phyloP scores from a whole-genome alignment of 2,113 vertebrate genomes.

The Peromyscus maniculatus region DNA sequence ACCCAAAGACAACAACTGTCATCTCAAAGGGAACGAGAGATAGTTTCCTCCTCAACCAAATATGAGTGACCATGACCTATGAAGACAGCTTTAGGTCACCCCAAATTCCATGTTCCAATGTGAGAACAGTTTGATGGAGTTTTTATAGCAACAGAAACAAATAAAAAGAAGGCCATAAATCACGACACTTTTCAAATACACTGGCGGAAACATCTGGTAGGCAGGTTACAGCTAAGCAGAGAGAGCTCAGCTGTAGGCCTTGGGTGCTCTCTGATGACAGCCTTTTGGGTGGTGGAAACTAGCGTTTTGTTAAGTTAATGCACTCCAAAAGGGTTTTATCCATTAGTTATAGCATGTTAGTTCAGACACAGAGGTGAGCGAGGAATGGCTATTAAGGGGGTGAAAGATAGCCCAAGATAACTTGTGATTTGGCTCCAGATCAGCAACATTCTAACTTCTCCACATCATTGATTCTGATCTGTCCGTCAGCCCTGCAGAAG shows the following conservation, averaged over 20 bases:
- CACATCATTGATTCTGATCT: not conserved
- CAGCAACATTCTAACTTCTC: not conserved
- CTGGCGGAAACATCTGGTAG: not conserved
- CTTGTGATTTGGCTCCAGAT: not conserved
- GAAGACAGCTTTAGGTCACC: not conserved
- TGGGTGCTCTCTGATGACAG: not conserved
- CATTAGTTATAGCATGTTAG: not conserved
- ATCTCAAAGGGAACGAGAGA: not conserved
- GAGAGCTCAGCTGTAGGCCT: not conserved
- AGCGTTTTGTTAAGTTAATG: not conserved
- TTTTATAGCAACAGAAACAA: not conserved
- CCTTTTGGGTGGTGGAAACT: not conserved
- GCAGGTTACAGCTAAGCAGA: not conserved
- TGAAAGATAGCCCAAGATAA: not conserved
- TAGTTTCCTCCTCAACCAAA: not conserved
- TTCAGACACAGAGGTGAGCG: not conserved
- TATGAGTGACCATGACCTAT: not conserved
- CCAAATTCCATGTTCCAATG: not conserved
- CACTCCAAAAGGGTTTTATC: not conserved
- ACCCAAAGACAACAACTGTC: not conserved
- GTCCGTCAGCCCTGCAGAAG: not conserved
- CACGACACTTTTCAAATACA: not conserved
- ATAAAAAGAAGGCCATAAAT: not conserved
- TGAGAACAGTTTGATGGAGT: not conserved
- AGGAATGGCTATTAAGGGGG: too few species aligned